These are phyloP conservation scores for Ctena decussata DNA, from an alignment of 2,888 invertebrate genomes.

Conservation along the genomic window DNA sequence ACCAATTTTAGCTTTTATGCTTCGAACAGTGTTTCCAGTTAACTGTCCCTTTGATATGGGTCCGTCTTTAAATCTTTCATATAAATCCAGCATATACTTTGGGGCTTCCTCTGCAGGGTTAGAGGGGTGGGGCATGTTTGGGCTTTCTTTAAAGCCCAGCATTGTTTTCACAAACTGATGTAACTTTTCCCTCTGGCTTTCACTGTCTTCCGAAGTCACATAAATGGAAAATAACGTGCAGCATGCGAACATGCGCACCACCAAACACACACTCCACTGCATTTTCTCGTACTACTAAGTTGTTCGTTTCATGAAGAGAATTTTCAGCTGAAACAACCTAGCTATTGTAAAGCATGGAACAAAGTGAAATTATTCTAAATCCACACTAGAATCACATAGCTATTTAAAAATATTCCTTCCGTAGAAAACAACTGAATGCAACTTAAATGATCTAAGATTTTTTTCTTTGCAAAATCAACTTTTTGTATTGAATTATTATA, in stretches of 20 bases:
- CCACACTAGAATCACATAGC: no score
- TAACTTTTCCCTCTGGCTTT: conserved; percentile 40
- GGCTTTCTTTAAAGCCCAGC: conserved; percentile 69
- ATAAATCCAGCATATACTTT: conserved; percentile 82
- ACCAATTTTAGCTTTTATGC: conserved; percentile 81
- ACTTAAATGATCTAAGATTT: no score
- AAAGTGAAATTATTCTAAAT: background rate
- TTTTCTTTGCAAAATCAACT: no score
- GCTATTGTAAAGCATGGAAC: background rate
- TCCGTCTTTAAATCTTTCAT: conserved; percentile 78
- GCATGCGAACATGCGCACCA: background rate
- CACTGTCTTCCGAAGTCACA: background rate
- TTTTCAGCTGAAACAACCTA: background rate
- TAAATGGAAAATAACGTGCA: background rate
- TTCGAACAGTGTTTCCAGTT: conserved; percentile 80
- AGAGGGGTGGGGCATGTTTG: conserved; percentile 61
- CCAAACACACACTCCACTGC: background rate
- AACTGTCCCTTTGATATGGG: conserved; percentile 67
- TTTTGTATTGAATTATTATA: no score
- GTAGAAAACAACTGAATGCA: no score
- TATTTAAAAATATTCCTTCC: no score
- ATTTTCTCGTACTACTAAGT: background rate
- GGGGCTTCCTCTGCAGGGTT: conserved; percentile 71
- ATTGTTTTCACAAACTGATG: conserved; percentile 76
- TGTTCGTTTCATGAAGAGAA: background rate